A percentile compares a stretch with the other conserved stretches of the same genome.
These are phyloP conservation scores for Sternarchorhynchus goeldii DNA, from an alignment of 2,797 vertebrate species.

Conservation along the genomic window DNA sequence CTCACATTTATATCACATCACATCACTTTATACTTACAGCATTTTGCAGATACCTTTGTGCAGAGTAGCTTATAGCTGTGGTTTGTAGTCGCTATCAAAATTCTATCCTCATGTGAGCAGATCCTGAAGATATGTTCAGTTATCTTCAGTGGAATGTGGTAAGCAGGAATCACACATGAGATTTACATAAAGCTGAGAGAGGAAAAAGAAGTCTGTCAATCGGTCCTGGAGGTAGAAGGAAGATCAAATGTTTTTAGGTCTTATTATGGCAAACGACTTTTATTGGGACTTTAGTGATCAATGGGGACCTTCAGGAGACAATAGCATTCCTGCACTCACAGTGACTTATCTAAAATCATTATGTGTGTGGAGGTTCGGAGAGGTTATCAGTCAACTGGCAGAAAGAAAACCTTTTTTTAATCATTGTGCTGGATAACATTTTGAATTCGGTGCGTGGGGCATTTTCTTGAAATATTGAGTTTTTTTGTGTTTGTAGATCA, in stretches of 20 bases:
- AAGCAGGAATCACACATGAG: no score
- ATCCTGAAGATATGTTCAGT: no score
- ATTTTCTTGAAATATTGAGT: not conserved
- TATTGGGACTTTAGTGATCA: constrained; percentile 48
- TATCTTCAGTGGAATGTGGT: no score
- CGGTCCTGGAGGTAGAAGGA: constrained; percentile 4
- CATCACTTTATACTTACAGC: not conserved
- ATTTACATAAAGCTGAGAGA: not conserved
- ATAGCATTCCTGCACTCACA: constrained; percentile 62
- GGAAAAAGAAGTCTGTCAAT: constrained; percentile 11
- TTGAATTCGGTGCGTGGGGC: constrained; percentile 36
- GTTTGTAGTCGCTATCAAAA: no score
- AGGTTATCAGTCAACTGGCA: constrained; percentile 63
- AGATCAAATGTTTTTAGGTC: constrained; percentile 21
- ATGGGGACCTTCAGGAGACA: constrained; percentile 58
- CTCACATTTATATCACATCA: not conserved
- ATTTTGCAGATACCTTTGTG: no score
- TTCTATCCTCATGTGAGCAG: no score
- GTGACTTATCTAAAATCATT: constrained; percentile 66
- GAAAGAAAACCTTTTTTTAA: constrained; percentile 65
- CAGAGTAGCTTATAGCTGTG: no score
- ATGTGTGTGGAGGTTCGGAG: constrained; percentile 60
- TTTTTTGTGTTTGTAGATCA: constrained; percentile 3
- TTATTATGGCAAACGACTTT: constrained; percentile 25
- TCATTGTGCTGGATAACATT: constrained; percentile 57